phyloP scores from a whole-genome alignment of 2,113 vertebrate genomes.

The Heterochromis multidens region DNA sequence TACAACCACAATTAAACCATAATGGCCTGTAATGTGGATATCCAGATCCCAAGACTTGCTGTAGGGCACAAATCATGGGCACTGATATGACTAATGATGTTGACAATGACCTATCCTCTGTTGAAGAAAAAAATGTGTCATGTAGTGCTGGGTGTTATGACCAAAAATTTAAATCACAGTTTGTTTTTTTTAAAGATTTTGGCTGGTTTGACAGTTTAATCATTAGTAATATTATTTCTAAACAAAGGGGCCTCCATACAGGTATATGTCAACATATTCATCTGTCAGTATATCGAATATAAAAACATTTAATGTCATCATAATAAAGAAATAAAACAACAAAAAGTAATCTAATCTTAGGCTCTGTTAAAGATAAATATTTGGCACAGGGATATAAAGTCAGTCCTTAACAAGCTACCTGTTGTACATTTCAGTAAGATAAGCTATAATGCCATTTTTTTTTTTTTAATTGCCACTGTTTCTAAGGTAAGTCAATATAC shows the following conservation, averaged over 20 bases:
- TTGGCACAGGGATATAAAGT: too few species aligned
- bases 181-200: background rate
- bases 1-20: slow-evolving; percentile 39
- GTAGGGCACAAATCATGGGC: slow-evolving; percentile 13
- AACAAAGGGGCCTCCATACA: background rate
- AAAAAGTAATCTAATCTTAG: too few species aligned
- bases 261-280: background rate
- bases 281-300: background rate
- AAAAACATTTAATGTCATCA: background rate
- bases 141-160: background rate
- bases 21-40: slow-evolving; percentile 30
- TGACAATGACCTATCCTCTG: background rate
- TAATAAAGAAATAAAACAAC: too few species aligned
- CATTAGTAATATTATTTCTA: background rate
- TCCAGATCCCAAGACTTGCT: slow-evolving; percentile 8
- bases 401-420: too few species aligned
- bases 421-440: too few species aligned
- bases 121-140: background rate
- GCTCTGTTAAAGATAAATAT: too few species aligned
- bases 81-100: slow-evolving; percentile 13
- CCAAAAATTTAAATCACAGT: background rate
- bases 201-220: background rate
- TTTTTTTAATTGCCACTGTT: too few species aligned
- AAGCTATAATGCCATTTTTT: too few species aligned
- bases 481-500: too few species aligned